Conservation (phyloP, 2,113 vertebrate species). For the Cochlearius cochlearius region DNA sequence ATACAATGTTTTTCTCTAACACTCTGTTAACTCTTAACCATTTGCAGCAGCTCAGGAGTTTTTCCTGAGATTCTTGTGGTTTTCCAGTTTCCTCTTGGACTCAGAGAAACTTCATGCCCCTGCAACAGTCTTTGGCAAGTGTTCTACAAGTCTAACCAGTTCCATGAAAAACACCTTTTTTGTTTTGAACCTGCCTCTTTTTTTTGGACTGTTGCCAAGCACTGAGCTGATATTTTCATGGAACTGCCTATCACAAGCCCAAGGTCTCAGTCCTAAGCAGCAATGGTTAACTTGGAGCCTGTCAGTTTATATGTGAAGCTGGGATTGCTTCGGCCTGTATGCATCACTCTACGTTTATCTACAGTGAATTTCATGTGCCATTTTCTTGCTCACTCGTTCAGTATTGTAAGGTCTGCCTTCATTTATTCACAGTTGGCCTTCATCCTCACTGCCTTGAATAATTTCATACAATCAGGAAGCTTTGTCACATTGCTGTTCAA, state of each 20-base stretch:
- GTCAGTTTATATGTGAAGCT: neutral
- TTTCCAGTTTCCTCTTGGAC: neutral
- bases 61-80: neutral
- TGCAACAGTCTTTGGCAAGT: neutral
- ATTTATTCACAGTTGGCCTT: neutral
- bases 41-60: neutral
- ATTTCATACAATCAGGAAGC: neutral
- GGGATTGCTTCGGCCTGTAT: neutral
- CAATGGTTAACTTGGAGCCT: neutral
- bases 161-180: neutral
- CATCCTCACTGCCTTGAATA: neutral
- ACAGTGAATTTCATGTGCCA: neutral
- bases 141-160: constrained; percentile 5
- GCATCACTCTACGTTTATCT: neutral
- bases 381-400: neutral
- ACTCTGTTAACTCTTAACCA: neutral
- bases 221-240: neutral
- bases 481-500: neutral
- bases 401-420: neutral
- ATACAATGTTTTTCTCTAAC: neutral
- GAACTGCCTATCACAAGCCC: neutral
- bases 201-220: neutral
- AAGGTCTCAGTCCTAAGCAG: neutral
- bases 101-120: neutral
- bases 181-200: neutral